A percentile compares a stretch with the other conserved stretches of the same genome.
Evolutionary conservation across 2,888 invertebrate species (phyloP).

Genomic region (Eupithecia abbreviata): DNA sequence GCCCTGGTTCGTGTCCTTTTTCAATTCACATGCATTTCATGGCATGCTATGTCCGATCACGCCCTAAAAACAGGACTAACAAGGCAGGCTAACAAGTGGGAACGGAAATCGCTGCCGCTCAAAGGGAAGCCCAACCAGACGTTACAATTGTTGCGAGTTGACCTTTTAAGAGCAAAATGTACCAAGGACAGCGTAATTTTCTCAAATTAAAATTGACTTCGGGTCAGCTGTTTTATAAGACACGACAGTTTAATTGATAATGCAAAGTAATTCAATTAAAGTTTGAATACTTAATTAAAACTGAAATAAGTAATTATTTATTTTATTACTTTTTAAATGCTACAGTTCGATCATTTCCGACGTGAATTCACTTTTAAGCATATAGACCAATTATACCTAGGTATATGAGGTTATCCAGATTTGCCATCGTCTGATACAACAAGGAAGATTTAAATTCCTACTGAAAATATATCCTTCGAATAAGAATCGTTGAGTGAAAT

Average conservation of each 20-base stretch:
- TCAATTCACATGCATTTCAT: slow-evolving; percentile 62
- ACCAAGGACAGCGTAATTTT: slow-evolving; percentile 6
- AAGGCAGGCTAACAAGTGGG: slow-evolving; percentile 68
- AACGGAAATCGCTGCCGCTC: slow-evolving; percentile 69
- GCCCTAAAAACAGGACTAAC: slow-evolving; percentile 79
- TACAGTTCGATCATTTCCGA: neutral
- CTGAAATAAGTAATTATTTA: too few relatives aligned
- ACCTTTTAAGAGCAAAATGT: slow-evolving; percentile 22
- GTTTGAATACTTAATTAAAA: too few relatives aligned
- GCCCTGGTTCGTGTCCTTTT: slow-evolving; percentile 57
- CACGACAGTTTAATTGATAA: neutral
- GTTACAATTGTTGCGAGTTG: slow-evolving; percentile 52
- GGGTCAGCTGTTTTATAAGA: neutral
- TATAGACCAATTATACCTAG: neutral
- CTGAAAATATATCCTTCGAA: neutral
- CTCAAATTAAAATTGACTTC: slow-evolving; percentile 7
- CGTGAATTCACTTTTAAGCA: neutral
- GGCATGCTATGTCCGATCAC: slow-evolving; percentile 79
- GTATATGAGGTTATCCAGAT: neutral
- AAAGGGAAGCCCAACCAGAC: slow-evolving; percentile 56
- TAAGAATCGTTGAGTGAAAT: neutral
- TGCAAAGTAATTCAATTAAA: neutral
- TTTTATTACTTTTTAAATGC: too few relatives aligned
- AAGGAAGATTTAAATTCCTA: neutral
- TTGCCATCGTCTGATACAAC: neutral